Percentiles rank a stretch among this genome's conserved stretches.
These are phyloP conservation scores for Schlechtendalia chinensis DNA, from an alignment of 1,140 invertebrate genomes.

Conservation along the genomic window DNA sequence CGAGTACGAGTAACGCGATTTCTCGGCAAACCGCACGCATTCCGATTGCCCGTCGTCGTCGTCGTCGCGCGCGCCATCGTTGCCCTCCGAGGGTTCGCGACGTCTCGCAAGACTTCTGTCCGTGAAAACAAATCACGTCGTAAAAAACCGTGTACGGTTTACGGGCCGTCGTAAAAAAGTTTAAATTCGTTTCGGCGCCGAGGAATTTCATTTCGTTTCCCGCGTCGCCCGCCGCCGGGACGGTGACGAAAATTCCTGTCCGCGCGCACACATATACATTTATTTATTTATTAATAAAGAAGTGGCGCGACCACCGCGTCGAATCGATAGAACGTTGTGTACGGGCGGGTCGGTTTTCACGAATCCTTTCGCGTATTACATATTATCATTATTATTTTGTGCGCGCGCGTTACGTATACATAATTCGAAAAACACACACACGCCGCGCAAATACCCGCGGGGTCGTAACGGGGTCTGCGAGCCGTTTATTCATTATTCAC, in stretches of 20 bases:
- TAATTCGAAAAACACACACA: neutral
- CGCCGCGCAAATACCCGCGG: neutral
- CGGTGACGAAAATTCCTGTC: conserved; percentile 34
- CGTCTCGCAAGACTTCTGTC: too few relatives aligned
- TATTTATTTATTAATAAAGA: too few relatives aligned
- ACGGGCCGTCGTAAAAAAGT: neutral
- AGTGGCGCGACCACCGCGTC: neutral
- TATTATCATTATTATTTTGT: neutral
- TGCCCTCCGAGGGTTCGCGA: too few relatives aligned
- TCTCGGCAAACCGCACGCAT: too few relatives aligned
- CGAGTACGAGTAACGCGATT: too few relatives aligned
- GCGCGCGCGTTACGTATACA: too few relatives aligned
- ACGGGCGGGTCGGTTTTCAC: neutral
- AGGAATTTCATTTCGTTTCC: conserved; percentile 34
- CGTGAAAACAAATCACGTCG: too few relatives aligned
- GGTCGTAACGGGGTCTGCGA: neutral
- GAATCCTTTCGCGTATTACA: neutral
- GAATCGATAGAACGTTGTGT: conserved; percentile 6
- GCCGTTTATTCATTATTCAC: neutral
- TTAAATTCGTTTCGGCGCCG: conserved; percentile 42
- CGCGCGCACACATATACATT: neutral
- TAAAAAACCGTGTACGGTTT: neutral
- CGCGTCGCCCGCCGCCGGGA: neutral
- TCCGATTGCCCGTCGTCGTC: too few relatives aligned
- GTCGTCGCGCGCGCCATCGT: too few relatives aligned